Evolutionary conservation across 2,888 invertebrate species (phyloP).

Genomic region (Corythucha ciliata): DNA sequence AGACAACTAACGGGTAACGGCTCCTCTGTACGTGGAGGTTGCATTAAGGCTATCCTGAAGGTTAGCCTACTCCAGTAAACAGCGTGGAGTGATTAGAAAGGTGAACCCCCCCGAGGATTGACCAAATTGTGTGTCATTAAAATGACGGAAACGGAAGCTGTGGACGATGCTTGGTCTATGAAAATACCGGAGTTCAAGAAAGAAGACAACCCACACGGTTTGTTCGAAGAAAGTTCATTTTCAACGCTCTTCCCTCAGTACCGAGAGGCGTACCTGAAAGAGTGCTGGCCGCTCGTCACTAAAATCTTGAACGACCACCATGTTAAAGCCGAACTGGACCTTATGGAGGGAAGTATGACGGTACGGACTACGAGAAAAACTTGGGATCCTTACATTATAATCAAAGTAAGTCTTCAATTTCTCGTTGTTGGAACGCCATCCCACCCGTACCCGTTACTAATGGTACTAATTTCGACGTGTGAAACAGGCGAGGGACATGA

Average conservation of each 20-base stretch:
- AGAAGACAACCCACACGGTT: conserved; percentile 78
- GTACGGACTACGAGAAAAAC: conserved; percentile 93
- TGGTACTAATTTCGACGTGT: no score
- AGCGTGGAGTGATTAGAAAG: no score
- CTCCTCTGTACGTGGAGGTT: no score
- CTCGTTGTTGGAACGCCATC: no score
- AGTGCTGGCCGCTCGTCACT: conserved; percentile 89
- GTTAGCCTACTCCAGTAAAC: no score
- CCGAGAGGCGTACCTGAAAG: conserved; percentile 86
- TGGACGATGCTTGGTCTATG: conserved; percentile 78
- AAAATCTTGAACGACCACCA: conserved; percentile 70
- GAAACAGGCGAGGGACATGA: conserved; percentile 82
- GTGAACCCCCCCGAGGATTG: no score
- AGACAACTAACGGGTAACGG: no score
- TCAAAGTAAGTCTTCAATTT: no score
- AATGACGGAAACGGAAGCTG: conserved; percentile 42
- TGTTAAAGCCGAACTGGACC: conserved; percentile 78
- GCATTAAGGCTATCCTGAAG: no score
- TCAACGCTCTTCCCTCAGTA: conserved; percentile 96
- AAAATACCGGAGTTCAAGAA: conserved; percentile 79
- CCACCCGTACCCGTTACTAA: no score
- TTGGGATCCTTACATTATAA: conserved; percentile 95
- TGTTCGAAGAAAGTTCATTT: conserved; percentile 90
- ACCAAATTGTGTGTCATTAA: neutral
- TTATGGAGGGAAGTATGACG: conserved; percentile 88